Percentiles rank a stretch among this genome's conserved stretches.
These are phyloP conservation scores for Amphilophus citrinellus DNA, from an alignment of 2,113 vertebrate species.

Conservation along the genomic window DNA sequence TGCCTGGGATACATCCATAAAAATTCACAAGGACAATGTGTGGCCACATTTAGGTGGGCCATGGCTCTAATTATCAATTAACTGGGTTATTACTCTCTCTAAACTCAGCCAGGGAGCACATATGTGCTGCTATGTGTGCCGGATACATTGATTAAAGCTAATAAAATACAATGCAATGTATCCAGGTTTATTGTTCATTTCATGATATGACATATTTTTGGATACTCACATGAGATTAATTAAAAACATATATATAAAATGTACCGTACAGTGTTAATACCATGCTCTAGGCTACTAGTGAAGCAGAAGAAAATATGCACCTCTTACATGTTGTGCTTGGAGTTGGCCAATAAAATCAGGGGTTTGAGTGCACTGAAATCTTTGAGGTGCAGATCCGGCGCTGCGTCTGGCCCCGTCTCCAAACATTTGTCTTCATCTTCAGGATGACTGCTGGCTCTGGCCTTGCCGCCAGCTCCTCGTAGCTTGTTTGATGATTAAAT, in stretches of 20 bases:
- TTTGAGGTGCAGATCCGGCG: slow-evolving; percentile 50
- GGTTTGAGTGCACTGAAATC: slow-evolving; percentile 7
- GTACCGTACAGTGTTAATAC: slow-evolving; percentile 21
- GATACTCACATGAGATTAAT: slow-evolving; percentile 67
- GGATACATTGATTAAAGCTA: slow-evolving; percentile 48
- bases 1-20: slow-evolving; percentile 57
- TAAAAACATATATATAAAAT: slow-evolving; percentile 51
- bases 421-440: slow-evolving; percentile 76
- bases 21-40: slow-evolving; percentile 59
- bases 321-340: slow-evolving; percentile 36
- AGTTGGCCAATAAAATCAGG: slow-evolving; percentile 45
- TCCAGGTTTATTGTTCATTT: slow-evolving; percentile 57
- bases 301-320: slow-evolving; percentile 44
- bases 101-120: slow-evolving; percentile 52
- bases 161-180: slow-evolving; percentile 51
- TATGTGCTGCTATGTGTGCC: slow-evolving; percentile 51
- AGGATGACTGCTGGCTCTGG: slow-evolving; percentile 61
- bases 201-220: slow-evolving; percentile 46
- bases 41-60: slow-evolving; percentile 49
- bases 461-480: slow-evolving; percentile 58
- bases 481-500: slow-evolving; percentile 79
- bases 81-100: slow-evolving; percentile 62
- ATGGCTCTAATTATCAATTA: slow-evolving; percentile 69
- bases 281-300: slow-evolving; percentile 42
- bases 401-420: slow-evolving; percentile 45